Evolutionary conservation across 2,888 invertebrate species (phyloP).

Genomic region (Diadegma fenestrale): DNA sequence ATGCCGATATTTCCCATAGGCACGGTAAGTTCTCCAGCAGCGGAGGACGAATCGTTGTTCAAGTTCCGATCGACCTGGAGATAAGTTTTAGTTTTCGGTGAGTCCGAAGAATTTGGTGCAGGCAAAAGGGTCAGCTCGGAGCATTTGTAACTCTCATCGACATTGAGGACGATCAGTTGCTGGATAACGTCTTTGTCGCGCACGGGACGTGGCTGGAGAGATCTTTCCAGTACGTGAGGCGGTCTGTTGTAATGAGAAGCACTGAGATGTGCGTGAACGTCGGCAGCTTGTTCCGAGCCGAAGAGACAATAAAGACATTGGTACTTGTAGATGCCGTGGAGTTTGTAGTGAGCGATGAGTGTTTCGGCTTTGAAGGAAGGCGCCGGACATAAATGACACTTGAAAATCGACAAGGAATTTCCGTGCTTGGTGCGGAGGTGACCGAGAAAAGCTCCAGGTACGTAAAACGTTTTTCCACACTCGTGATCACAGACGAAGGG

Average conservation of each 20-base stretch:
- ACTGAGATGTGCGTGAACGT: conserved; percentile 86
- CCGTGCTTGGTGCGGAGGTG: conserved; percentile 81
- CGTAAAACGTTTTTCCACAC: conserved; percentile 81
- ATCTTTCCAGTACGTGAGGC: conserved; percentile 81
- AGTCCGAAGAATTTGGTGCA: conserved; percentile 36
- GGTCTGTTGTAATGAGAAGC: conserved; percentile 83
- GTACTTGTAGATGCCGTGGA: conserved; percentile 84
- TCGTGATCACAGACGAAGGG: conserved; percentile 82
- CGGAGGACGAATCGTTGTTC: conserved; percentile 31
- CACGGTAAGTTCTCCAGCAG: conserved; percentile 53
- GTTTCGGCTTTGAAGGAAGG: conserved; percentile 79
- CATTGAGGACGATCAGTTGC: conserved; percentile 77
- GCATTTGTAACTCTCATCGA: conserved; percentile 74
- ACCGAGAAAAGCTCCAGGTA: conserved; percentile 79
- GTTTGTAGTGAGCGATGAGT: conserved; percentile 82
- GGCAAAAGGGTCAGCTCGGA: conserved; percentile 55
- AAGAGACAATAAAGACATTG: conserved; percentile 86
- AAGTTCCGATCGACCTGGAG: conserved; percentile 55
- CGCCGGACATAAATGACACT: conserved; percentile 85
- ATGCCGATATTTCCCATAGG: conserved; percentile 58
- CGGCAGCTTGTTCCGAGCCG: conserved; percentile 81
- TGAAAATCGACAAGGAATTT: conserved; percentile 67
- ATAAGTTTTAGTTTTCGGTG: conserved; percentile 55
- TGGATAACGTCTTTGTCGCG: conserved; percentile 78
- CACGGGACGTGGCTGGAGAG: conserved; percentile 76